phyloP scores from a whole-genome alignment of 2,888 invertebrate species.

The Heliothis peltigera region DNA sequence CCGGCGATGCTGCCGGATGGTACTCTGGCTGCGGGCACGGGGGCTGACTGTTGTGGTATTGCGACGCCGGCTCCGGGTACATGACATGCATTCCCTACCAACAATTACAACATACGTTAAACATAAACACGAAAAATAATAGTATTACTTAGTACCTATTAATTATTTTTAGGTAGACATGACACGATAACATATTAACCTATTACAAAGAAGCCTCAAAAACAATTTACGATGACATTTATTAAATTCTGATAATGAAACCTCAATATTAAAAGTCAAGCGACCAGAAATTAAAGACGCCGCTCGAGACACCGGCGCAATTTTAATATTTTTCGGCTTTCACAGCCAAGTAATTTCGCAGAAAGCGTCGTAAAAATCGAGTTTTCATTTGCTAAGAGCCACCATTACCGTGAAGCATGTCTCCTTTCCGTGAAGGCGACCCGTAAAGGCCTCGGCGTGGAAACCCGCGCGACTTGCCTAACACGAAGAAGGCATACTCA shows the following conservation, averaged over 20 bases:
- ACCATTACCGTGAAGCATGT: slow-evolving; percentile 74
- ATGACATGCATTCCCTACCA: slow-evolving; percentile 95
- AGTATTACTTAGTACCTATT: neutral
- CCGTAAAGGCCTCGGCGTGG: slow-evolving; percentile 65
- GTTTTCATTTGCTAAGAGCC: slow-evolving; percentile 85
- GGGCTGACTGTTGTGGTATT: slow-evolving; percentile 86
- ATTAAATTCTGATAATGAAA: slow-evolving; percentile 48
- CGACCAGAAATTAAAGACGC: slow-evolving; percentile 54
- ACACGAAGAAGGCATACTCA: slow-evolving; percentile 56
- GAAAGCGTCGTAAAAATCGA: slow-evolving; percentile 83
- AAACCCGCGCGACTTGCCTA: slow-evolving; percentile 32
- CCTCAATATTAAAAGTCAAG: slow-evolving; percentile 54
- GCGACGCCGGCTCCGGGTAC: slow-evolving; percentile 91
- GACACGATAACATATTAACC: slow-evolving; percentile 7
- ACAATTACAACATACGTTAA: slow-evolving; percentile 46
- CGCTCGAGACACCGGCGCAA: slow-evolving; percentile 51
- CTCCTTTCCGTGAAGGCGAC: slow-evolving; percentile 71
- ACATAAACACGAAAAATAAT: slow-evolving; percentile 6
- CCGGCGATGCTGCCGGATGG: slow-evolving; percentile 84
- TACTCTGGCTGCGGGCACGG: slow-evolving; percentile 78
- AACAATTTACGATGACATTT: slow-evolving; percentile 15
- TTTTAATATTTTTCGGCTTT: slow-evolving; percentile 71
- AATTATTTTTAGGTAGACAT: neutral
- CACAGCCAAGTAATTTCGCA: slow-evolving; percentile 74
- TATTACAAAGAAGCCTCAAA: slow-evolving; percentile 15